Evolutionary conservation across 2,888 invertebrate species (phyloP), one percentile per base, ranked within the genome.

Genomic region (Melipona beecheii): DNA sequence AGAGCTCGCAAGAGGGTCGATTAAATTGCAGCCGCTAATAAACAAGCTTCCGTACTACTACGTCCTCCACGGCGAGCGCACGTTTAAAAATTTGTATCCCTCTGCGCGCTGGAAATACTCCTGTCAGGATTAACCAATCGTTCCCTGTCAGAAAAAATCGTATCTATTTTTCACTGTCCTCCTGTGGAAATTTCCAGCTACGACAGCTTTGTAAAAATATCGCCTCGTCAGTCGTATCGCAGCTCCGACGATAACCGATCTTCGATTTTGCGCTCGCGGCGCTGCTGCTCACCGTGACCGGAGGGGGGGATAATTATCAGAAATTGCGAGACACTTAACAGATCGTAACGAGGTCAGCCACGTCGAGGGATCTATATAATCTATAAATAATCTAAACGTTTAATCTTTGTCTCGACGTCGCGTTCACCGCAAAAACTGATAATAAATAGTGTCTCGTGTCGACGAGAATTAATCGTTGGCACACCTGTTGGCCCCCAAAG

Each of bases 381-480:
- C 43, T 43, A 43, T 43, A 43, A 43, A 43, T 43, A 43, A 43
- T 43, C 43, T 43, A 43, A 36, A 6, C 19, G 66, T 50, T 24
- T 19, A 50, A 49, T 49, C 24, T 68, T 68, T 24, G 19, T 24
- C 49, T 43, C 49, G 9, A 0, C 24, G 24, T 49, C 66, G n/a
- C n/a, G 65, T 43, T 36, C n/a, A 4, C 66, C 36, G 43, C 65
- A 65, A 65, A 65, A 65, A 65, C 43, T 65, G 66, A 50, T 68
- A 68, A 68, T 49, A 68, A 68, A 68, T 68, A 24, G 66, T 11
- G n/a, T 19, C 66, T 19, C 24, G 11, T 6, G 21, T 19, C 66
- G 66, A 19, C 24, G 43, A 75, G 81, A 84, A 86, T 86, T 78
- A 81, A 86, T 71, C 54, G 24, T 43, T 43, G 11, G 21, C 76